These are phyloP conservation scores for Goniozus legneri DNA, from an alignment of 1,140 invertebrate species.

Conservation along the genomic window DNA sequence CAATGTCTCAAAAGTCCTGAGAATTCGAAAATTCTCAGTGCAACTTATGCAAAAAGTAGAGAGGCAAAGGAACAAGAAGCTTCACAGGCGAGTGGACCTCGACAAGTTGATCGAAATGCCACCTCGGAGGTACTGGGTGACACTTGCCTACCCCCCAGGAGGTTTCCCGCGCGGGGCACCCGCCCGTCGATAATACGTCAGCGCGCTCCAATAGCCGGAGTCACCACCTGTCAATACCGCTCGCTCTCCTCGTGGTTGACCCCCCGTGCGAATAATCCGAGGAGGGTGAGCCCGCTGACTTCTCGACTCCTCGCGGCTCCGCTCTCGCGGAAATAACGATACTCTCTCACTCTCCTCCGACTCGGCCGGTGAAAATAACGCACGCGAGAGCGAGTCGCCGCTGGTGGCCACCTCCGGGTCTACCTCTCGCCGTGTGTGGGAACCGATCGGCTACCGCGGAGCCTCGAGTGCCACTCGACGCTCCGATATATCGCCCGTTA, in stretches of 20 bases:
- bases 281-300: conserved; percentile 3
- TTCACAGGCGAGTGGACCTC: no score
- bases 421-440: conserved; percentile 46
- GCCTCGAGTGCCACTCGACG: no score
- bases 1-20: no score
- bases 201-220: conserved; percentile 20
- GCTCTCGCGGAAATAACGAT: conserved; percentile 47
- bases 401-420: conserved; percentile 37
- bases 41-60: no score
- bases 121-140: no score
- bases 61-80: no score
- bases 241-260: conserved; percentile 16
- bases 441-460: no score
- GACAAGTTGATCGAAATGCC: no score
- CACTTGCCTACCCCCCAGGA: conserved; percentile 30
- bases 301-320: conserved; percentile 22
- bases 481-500: no score
- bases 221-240: conserved; percentile 20
- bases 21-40: no score
- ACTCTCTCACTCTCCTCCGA: conserved; percentile 28
- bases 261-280: conserved; percentile 27
- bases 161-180: conserved; percentile 44
- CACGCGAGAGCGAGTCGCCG: no score
- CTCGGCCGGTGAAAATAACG: no score
- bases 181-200: conserved; percentile 40